A percentile compares a stretch with the other conserved stretches of the same genome.
Conservation (phyloP, 2,113 vertebrate species). For the Dipodomys spectabilis region DNA sequence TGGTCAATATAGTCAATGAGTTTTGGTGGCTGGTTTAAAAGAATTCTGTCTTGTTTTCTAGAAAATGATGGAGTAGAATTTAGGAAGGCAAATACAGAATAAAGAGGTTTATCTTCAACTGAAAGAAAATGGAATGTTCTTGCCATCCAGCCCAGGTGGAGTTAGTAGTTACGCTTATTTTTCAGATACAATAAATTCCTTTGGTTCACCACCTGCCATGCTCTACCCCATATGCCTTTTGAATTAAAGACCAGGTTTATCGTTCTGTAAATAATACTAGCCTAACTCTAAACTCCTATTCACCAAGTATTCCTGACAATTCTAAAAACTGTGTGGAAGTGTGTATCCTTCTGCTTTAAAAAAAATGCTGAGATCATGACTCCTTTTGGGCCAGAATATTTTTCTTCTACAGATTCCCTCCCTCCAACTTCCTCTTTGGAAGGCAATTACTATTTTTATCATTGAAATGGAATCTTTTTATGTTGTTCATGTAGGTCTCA, state of each 20-base stretch:
- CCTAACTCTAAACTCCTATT: background rate
- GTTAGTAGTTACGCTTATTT: slow-evolving; percentile 13
- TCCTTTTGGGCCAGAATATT: background rate
- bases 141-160: background rate
- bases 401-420: background rate
- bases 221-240: background rate
- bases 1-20: background rate
- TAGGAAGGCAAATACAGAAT: background rate
- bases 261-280: slow-evolving; percentile 31
- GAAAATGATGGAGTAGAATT: background rate
- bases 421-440: background rate
- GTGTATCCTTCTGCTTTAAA: background rate
- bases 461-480: background rate
- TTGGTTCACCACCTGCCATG: slow-evolving; percentile 38
- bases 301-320: background rate
- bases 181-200: slow-evolving; percentile 25
- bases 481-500: background rate
- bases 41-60: background rate
- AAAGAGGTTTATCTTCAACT: background rate
- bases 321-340: background rate
- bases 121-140: background rate
- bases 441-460: background rate
- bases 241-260: background rate
- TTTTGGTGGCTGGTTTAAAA: background rate
- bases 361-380: background rate